A percentile compares a stretch with the other conserved stretches of the same genome.
phyloP scores from a whole-genome alignment of 2,797 vertebrate species.

The Malacoctenus gilli region DNA sequence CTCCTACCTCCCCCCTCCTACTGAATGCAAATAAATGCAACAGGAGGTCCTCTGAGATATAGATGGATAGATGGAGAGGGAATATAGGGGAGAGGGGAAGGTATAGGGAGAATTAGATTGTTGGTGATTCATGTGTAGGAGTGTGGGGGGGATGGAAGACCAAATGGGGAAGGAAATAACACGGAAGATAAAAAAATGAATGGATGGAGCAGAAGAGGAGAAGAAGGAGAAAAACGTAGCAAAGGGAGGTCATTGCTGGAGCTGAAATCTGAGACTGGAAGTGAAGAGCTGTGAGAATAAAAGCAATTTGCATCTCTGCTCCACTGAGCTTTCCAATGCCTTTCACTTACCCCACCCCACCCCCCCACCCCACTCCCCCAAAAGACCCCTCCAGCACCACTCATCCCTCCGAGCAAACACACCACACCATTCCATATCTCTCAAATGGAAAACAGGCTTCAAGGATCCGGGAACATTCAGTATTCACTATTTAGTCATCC shows the following conservation, averaged over 20 bases:
- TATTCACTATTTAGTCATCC: conserved; percentile 21
- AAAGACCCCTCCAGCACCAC: conserved; percentile 4
- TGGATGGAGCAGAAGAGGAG: conserved; percentile 19
- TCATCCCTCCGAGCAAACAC: conserved; percentile 39
- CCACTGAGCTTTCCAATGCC: conserved; percentile 64
- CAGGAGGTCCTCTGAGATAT: conserved; percentile 38
- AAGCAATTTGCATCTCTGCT: conserved; percentile 73
- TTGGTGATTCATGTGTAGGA: conserved; percentile 14
- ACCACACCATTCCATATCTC: conserved; percentile 32
- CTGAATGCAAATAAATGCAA: conserved; percentile 42
- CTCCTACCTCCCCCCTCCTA: conserved; percentile 3
- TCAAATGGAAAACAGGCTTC: conserved; percentile 57
- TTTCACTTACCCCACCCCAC: conserved; percentile 63
- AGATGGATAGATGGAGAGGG: conserved; percentile 10
- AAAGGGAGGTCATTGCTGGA: conserved; percentile 55
- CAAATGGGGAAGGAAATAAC: conserved; percentile 13
- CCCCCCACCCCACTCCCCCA: not conserved
- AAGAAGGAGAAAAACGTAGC: conserved; percentile 10
- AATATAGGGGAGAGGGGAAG: conserved; percentile 2
- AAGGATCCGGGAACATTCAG: conserved; percentile 34
- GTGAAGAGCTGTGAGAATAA: conserved; percentile 62
- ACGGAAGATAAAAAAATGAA: conserved; percentile 13
- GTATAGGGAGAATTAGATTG: conserved; percentile 16
- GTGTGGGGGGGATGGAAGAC: conserved; percentile 10
- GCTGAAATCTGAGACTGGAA: conserved; percentile 55